These are phyloP conservation scores for Hedya salicella DNA, from an alignment of 2,888 invertebrate species.

Conservation along the genomic window DNA sequence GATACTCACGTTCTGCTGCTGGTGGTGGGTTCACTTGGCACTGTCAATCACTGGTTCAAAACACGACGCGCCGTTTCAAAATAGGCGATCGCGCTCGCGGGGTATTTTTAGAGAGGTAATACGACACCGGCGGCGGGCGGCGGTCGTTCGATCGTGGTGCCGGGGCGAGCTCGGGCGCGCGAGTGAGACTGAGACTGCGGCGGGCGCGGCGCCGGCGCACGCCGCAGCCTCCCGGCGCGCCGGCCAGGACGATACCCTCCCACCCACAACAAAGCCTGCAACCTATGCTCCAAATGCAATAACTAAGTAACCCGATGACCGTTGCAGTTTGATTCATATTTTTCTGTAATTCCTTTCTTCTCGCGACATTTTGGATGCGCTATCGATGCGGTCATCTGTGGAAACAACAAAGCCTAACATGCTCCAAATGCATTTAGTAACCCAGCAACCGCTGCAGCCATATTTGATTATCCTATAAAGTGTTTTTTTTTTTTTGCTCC, in stretches of 20 bases:
- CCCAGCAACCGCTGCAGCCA: too few species aligned
- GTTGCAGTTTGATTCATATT: neutral
- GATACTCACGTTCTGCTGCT: slow-evolving; percentile 73
- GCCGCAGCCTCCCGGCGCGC: slow-evolving; percentile 45
- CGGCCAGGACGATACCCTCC: slow-evolving; percentile 75
- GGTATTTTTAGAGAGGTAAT: slow-evolving; percentile 84
- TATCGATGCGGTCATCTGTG: too few species aligned
- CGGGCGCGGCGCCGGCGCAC: slow-evolving; percentile 44
- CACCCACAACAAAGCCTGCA: slow-evolving; percentile 49
- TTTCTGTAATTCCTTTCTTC: neutral
- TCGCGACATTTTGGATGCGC: too few species aligned
- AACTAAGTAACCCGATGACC: neutral
- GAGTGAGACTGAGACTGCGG: slow-evolving; percentile 60
- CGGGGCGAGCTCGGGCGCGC: slow-evolving; percentile 72
- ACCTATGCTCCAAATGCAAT: slow-evolving; percentile 36
- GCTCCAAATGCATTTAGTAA: too few species aligned
- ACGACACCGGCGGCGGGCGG: slow-evolving; percentile 81
- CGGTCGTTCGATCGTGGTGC: slow-evolving; percentile 75
- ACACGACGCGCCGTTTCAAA: slow-evolving; percentile 82
- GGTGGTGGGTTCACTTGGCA: slow-evolving; percentile 77
- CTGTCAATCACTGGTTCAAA: slow-evolving; percentile 84
- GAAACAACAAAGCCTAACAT: too few species aligned
- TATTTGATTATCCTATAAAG: too few species aligned
- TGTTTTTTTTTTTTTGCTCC: too few species aligned
- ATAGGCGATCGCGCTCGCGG: slow-evolving; percentile 83